These are phyloP conservation scores for Ptilodon capucinus DNA, from an alignment of 2,888 invertebrate genomes.

Conservation along the genomic window DNA sequence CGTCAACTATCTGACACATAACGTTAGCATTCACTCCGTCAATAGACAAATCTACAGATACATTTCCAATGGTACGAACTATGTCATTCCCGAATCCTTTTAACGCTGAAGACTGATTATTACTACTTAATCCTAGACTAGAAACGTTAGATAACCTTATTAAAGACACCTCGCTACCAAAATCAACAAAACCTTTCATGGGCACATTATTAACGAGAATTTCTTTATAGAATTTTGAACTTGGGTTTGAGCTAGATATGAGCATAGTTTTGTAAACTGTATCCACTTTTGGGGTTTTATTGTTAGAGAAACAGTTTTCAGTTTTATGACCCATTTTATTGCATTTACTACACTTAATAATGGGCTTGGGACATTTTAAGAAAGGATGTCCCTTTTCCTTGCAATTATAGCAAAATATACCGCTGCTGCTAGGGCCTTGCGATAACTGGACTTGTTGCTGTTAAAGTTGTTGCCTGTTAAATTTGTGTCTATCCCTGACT, in stretches of 20 bases:
- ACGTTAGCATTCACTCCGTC: constrained; percentile 6
- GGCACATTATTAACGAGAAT: neutral
- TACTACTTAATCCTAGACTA: neutral
- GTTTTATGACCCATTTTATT: neutral
- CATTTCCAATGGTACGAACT: neutral
- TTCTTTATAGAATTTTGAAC: neutral
- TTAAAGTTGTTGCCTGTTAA: neutral
- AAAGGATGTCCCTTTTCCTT: neutral
- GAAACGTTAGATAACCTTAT: neutral
- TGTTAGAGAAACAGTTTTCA: neutral
- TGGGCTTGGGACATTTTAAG: neutral
- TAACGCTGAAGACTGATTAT: neutral
- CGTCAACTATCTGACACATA: constrained; percentile 1
- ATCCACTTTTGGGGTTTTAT: neutral
- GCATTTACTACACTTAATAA: neutral
- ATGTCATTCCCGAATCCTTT: constrained; percentile 2
- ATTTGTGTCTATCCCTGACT: too few species aligned
- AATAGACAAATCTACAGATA: neutral
- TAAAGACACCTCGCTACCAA: constrained; percentile 6
- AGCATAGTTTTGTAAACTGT: constrained; percentile 6
- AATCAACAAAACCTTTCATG: constrained; percentile 2
- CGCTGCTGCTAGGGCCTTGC: too few species aligned
- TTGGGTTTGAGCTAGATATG: neutral
- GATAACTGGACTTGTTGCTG: too few species aligned
- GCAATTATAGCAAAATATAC: neutral